Conservation (phyloP, 2,113 vertebrate genomes). For the Procavia capensis region DNA sequence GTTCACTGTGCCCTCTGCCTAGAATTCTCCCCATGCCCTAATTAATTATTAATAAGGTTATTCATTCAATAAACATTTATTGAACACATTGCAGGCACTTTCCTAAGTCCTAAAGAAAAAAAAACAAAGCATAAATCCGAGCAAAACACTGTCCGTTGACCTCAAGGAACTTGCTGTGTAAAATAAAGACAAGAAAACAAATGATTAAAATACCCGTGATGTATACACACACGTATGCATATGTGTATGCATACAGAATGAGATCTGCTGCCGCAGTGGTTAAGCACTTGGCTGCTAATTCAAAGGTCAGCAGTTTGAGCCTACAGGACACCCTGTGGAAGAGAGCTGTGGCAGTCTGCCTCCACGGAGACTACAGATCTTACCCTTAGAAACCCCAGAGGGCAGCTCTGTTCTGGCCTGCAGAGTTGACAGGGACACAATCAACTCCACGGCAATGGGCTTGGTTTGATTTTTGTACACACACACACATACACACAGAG, state of each 20-base stretch:
- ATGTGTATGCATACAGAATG: neutral
- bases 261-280: neutral
- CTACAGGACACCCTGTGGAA: neutral
- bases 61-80: conserved; percentile 59
- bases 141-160: neutral
- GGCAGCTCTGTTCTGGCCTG: neutral
- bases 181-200: neutral
- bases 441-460: neutral
- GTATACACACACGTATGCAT: no score
- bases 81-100: conserved; percentile 39
- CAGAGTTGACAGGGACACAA: neutral
- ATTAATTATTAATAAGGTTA: conserved; percentile 73
- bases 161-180: neutral
- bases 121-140: neutral
- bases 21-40: conserved; percentile 62
- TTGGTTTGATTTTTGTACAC: no score
- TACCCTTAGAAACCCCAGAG: neutral
- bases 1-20: conserved; percentile 46
- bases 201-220: neutral
- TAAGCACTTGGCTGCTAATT: no score
- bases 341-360: neutral
- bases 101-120: neutral
- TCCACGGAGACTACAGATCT: neutral
- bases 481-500: no score
- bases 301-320: neutral